Percentiles rank a stretch among this genome's conserved stretches.
Conservation (phyloP, 2,113 vertebrate genomes). For the Scartelaos histophorus region DNA sequence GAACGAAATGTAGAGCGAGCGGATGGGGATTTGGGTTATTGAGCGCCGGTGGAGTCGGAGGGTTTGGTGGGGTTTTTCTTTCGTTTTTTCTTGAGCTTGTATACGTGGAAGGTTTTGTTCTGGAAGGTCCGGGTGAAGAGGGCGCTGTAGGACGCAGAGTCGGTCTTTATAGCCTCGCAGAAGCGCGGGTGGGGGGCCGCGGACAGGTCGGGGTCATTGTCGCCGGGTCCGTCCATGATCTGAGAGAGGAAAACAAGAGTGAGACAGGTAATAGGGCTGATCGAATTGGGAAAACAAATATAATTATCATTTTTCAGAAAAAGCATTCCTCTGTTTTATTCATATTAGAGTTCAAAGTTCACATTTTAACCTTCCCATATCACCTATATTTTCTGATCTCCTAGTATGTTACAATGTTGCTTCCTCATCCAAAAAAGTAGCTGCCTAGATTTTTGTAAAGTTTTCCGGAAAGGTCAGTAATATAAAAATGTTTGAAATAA, state of each 20-base stretch:
- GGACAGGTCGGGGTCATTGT: slow-evolving; percentile 85
- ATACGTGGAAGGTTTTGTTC: slow-evolving; percentile 96
- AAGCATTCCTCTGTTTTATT: no score
- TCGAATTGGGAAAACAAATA: no score
- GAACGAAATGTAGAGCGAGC: slow-evolving; percentile 32
- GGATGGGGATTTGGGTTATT: slow-evolving; percentile 34
- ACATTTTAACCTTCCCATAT: no score
- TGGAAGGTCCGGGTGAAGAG: slow-evolving; percentile 89
- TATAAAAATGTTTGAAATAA: no score
- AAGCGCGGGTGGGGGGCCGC: slow-evolving; percentile 85
- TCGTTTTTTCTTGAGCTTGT: slow-evolving; percentile 81
- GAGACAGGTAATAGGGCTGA: no score
- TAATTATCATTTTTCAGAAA: no score
- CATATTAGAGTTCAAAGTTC: no score
- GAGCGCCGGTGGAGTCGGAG: slow-evolving; percentile 32
- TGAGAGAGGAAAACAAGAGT: slow-evolving; percentile 47
- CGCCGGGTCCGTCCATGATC: slow-evolving; percentile 93
- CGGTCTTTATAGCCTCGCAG: slow-evolving; percentile 88
- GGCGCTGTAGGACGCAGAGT: slow-evolving; percentile 71
- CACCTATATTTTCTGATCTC: no score
- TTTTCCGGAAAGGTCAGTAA: no score
- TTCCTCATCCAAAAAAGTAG: no score
- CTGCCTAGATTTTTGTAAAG: no score
- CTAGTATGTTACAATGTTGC: no score
- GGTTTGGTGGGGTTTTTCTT: slow-evolving; percentile 65